Base-by-base conservation (phyloP, 2,888 invertebrate species). In the Lochmaea capreae region DNA sequence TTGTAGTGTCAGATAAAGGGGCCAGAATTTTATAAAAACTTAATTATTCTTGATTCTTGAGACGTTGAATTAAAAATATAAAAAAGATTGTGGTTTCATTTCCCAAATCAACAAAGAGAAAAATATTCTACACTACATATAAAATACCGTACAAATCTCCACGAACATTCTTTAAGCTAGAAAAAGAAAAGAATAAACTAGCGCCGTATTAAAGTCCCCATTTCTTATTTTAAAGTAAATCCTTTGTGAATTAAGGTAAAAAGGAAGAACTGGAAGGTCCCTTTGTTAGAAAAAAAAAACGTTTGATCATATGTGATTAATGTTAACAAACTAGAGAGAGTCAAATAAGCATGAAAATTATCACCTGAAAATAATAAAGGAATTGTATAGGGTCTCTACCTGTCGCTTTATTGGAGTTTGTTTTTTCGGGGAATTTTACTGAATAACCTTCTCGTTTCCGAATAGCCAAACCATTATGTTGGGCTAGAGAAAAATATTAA, bases 351-450 rank as follows among this genome's bases (percentile, higher is more conserved):
- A 59, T 69, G 65, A 69, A 77, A 76, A 72, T 76, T 76, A 76
- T 76, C 76, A 65, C 74, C 52, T 49, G 58, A 59, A 68, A 49
- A 67, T 61, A 54, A 71, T 75, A 68, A 63, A 42, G 49, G 57
- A 59, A 65, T 49, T 58, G 73, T 71, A 61, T 68, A 72, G 70
- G 43, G 70, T 73, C 71, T 76, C 74, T 76, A 76, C 76, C 76
- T 76, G 76, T 71, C 62, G 71, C 69, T 74, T 65, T 72, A 71
- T 67, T 72, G 68, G 70, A 71, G 67, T 61, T 61, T 65, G 58
- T 76, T 46, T 71, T 74, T 76, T 76, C 76, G 65, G 49, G 39
- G 76, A 76, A 76, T 76, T 74, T 61, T 52, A 54, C 18, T 73
- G 49, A 69, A 67, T 73, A 39, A 59, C 52, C 68, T 54, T 63